phyloP scores from a whole-genome alignment of 2,113 vertebrate species.

The Macrotus californicus region DNA sequence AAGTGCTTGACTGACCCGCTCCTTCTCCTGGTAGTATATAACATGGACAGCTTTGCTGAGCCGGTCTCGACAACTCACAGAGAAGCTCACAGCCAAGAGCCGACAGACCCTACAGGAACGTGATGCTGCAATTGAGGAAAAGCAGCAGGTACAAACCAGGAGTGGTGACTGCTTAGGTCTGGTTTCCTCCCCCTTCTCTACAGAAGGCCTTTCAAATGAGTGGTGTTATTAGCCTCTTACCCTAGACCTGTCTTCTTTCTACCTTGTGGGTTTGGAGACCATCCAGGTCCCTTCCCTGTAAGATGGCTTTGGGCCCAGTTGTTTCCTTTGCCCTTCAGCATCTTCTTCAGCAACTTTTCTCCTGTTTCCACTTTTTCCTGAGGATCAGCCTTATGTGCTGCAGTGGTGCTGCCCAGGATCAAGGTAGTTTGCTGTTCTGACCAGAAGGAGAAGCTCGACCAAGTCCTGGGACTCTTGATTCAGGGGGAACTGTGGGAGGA shows the following conservation, averaged over 20 bases:
- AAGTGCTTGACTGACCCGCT: background rate
- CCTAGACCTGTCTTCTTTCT: background rate
- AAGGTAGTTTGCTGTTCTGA: conserved; percentile 22
- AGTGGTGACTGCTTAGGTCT: background rate
- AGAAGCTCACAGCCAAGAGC: conserved; percentile 79
- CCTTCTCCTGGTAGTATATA: conserved; percentile 75
- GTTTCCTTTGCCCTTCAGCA: conserved; percentile 27
- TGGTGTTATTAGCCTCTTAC: background rate
- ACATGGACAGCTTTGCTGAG: conserved; percentile 75
- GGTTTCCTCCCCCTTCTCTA: background rate
- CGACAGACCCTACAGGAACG: conserved; percentile 73
- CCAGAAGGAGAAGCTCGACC: conserved; percentile 20
- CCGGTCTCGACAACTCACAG: conserved; percentile 73
- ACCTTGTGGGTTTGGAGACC: background rate
- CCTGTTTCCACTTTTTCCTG: background rate
- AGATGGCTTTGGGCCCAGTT: background rate
- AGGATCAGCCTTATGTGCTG: conserved; percentile 26
- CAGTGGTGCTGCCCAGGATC: background rate
- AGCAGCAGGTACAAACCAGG: conserved; percentile 69
- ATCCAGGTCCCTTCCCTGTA: background rate
- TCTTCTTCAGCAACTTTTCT: conserved; percentile 35
- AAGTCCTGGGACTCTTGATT: conserved; percentile 29
- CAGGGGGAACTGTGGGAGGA: background rate
- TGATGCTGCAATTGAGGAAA: conserved; percentile 70
- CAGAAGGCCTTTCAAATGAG: background rate